Evolutionary conservation across 2,113 vertebrate species (phyloP).

Genomic region (Tyrannus savana): DNA sequence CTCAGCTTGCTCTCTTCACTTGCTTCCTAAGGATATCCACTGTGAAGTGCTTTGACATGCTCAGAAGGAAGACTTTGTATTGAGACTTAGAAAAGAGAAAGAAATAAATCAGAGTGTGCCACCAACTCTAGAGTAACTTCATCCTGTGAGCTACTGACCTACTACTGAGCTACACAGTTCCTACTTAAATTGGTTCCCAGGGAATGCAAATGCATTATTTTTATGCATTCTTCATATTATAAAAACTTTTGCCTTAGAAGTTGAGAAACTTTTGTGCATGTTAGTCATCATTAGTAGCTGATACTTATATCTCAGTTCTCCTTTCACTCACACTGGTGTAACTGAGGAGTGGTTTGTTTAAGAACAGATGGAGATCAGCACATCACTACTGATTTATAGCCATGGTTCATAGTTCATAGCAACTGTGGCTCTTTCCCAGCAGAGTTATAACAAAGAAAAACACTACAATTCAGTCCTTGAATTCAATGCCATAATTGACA

Average conservation of each 20-base stretch:
- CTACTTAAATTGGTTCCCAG: not conserved
- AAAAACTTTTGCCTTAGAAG: not conserved
- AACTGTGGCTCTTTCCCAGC: not conserved
- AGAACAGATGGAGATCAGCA: not conserved
- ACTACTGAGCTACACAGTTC: not conserved
- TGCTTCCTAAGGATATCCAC: not conserved
- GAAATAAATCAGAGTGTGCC: not conserved
- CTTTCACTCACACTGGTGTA: not conserved
- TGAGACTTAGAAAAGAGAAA: not conserved
- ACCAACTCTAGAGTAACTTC: not conserved
- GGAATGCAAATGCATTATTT: not conserved
- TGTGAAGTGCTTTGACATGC: not conserved
- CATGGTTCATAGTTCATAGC: not conserved
- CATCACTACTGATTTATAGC: not conserved
- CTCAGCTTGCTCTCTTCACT: not conserved
- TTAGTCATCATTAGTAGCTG: not conserved
- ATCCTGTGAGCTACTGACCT: not conserved
- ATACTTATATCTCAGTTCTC: not conserved
- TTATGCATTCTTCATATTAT: not conserved
- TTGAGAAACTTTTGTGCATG: not conserved
- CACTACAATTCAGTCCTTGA: not conserved
- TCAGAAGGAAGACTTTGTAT: not conserved
- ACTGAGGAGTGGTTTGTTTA: not conserved
- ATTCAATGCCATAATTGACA: not conserved
- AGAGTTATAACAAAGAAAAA: not conserved